Conservation (phyloP, 2,113 vertebrate genomes). For the Prunella himalayana region DNA sequence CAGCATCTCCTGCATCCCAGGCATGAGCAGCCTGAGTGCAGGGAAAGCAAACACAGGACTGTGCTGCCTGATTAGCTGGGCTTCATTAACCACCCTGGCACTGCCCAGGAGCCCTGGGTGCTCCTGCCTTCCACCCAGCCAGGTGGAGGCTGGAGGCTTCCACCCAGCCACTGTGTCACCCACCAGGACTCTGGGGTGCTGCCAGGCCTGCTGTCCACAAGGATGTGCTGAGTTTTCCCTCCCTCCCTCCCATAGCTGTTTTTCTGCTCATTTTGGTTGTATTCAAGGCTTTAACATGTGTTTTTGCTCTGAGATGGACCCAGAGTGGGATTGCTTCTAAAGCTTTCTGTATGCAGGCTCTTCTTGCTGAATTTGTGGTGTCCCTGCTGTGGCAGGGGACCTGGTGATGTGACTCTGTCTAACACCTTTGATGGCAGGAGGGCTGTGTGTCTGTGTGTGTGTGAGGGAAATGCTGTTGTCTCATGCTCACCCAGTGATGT, state of each 20-base stretch:
- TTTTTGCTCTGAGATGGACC: neutral
- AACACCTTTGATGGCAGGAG: neutral
- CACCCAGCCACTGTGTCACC: neutral
- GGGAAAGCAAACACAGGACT: conserved; percentile 14
- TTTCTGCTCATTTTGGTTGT: neutral
- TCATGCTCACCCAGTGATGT: neutral
- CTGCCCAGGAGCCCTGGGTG: neutral
- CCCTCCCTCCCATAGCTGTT: neutral
- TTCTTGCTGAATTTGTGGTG: neutral
- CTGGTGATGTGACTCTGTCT: neutral
- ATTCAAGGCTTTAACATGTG: rapidly evolving
- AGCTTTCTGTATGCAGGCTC: neutral
- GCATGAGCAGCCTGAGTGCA: neutral
- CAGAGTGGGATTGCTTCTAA: neutral
- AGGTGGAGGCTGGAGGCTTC: no score
- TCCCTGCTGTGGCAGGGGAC: neutral
- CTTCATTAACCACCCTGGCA: neutral
- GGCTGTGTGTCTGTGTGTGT: neutral
- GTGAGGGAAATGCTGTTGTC: neutral
- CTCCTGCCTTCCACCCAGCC: neutral
- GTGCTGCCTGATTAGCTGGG: neutral
- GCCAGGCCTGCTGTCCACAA: neutral
- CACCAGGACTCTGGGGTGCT: rapidly evolving
- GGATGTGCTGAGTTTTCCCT: neutral
- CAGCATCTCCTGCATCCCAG: conserved; percentile 14